Conservation (phyloP, 2,113 vertebrate species). For the Barnardius zonarius region DNA sequence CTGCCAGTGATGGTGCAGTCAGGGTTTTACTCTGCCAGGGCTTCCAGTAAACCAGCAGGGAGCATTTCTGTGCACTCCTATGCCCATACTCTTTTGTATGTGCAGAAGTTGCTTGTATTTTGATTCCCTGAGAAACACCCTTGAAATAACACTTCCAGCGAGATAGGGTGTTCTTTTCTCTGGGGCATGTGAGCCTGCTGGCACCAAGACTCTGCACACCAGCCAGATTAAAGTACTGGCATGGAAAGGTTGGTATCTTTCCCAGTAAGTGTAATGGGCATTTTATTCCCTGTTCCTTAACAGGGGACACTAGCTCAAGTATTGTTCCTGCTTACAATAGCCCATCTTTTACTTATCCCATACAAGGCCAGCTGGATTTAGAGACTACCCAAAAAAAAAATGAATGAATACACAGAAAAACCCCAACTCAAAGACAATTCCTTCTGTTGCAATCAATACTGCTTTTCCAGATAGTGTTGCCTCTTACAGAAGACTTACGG, state of each 20-base stretch:
- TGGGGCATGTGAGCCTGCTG: slow-evolving; percentile 32
- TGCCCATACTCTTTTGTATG: neutral
- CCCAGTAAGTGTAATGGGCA: neutral
- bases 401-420: neutral
- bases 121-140: slow-evolving; percentile 5
- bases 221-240: neutral
- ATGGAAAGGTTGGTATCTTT: neutral
- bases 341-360: neutral
- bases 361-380: neutral
- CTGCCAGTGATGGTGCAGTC: neutral
- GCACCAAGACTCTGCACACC: neutral
- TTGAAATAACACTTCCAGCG: slow-evolving; percentile 28
- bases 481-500: neutral
- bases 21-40: neutral
- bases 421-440: neutral
- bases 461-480: neutral
- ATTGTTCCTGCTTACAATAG: neutral
- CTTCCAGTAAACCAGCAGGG: neutral
- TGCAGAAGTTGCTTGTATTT: neutral
- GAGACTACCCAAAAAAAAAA: neutral
- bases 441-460: neutral
- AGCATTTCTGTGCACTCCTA: neutral
- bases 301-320: neutral
- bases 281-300: neutral
- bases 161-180: slow-evolving; percentile 22